Evolutionary conservation across 2,888 invertebrate species (phyloP), one percentile per base, ranked within the genome.

Genomic region (Herminia tarsipennalis): DNA sequence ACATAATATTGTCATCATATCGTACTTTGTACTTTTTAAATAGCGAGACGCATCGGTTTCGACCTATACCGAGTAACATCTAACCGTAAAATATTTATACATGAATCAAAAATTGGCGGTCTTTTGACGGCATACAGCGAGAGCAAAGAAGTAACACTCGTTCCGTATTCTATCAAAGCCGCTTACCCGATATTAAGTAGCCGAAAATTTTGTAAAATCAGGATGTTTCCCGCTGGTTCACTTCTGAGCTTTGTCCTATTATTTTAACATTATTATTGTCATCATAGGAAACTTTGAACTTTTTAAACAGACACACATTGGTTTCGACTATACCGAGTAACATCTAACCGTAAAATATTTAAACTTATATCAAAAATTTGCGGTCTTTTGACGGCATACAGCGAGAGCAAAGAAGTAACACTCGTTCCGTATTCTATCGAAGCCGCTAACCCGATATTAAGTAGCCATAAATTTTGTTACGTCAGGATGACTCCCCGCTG

Each of bases 391-490:
- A n/a, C 30, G 16, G 9, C 22, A 17, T 44, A 37, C 28, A 44
- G 2, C 51, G 30, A 56, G 42, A 37, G 41, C 25, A 10, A 18
- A n/a, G n/a, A n/a, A n/a, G n/a, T n/a, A n/a, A 27, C 25, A 17
- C 18, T 27, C 56, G 44, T 13, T 14, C 28, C 35, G 39, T 43
- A 48, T 33, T 60, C 62, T 33, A 41, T 61, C 45, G 36, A 51
- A 55, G 40, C 24, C 38, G 16, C 32, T 3, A 33, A 51, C 56
- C 52, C 64, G 59, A 76, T 76, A 78, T 78, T 78, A 81, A 80
- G 76, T 76, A 75, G 66, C 64, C 71, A 76, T 83, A 81, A 83
- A 83, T 83, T 75, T 64, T 57, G 38, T 51, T 63, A 64, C 66
- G 66, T 62, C 40, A 50, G 67, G 76, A 77, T 76, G 76, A 82